A percentile compares a stretch with the other conserved stretches of the same genome.
phyloP scores from a whole-genome alignment of 1,140 invertebrate genomes.

The Cotesia chilonis region DNA sequence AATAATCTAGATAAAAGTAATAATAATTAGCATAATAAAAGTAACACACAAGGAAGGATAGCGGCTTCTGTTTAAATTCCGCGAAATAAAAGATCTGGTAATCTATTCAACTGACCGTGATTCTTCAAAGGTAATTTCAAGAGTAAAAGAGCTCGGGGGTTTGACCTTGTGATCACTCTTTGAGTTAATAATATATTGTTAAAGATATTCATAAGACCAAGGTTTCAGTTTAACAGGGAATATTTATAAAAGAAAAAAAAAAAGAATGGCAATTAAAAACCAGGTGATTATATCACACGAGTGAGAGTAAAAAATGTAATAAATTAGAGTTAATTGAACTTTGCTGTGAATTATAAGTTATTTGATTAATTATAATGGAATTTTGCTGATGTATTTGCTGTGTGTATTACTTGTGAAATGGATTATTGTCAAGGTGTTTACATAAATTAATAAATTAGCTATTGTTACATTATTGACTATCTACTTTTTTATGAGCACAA shows the following conservation, averaged over 20 bases:
- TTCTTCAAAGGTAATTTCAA: not conserved
- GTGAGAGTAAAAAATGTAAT: no score
- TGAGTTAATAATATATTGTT: not conserved
- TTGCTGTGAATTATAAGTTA: no score
- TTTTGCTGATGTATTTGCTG: not conserved
- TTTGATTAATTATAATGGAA: not conserved
- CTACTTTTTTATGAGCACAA: not conserved
- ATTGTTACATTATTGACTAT: not conserved
- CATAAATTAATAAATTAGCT: not conserved
- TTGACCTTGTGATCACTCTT: conserved; percentile 15
- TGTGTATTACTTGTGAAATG: no score
- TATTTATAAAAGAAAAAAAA: no score
- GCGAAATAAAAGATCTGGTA: not conserved
- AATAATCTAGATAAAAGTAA: no score
- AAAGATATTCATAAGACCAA: no score
- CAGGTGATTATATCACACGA: no score
- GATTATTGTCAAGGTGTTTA: conserved; percentile 13
- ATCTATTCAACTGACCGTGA: conserved; percentile 15
- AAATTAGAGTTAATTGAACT: no score
- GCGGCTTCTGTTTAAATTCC: not conserved
- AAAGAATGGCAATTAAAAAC: no score
- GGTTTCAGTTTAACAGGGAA: not conserved
- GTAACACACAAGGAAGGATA: no score
- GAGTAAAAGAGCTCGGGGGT: not conserved
- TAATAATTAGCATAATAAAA: no score